Evolutionary conservation across 1,140 invertebrate species (phyloP).

Genomic region (Leptonema lineaticorne): DNA sequence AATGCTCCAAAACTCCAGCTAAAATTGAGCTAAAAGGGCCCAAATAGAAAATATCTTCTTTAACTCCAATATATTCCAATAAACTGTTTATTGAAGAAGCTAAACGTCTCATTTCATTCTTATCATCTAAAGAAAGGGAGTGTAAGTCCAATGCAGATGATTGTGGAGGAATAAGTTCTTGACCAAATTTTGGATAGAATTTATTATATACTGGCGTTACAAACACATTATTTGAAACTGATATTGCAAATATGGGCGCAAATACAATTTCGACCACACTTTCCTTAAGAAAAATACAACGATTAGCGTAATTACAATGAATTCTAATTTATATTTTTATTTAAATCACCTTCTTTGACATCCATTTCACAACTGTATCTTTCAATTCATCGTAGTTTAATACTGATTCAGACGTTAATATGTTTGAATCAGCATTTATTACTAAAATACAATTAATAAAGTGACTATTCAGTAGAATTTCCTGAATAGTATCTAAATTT

Average conservation of each 20-base stretch:
- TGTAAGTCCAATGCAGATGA: conserved; percentile 53
- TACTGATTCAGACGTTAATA: conserved; percentile 49
- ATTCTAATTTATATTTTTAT: background rate
- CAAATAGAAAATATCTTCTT: conserved; percentile 66
- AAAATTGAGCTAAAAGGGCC: conserved; percentile 64
- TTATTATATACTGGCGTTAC: conserved; percentile 63
- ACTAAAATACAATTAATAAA: conserved; percentile 62
- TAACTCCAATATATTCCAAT: conserved; percentile 60
- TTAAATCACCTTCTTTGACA: conserved; percentile 47
- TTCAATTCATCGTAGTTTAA: conserved; percentile 45
- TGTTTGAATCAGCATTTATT: conserved; percentile 48
- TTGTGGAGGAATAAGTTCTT: conserved; percentile 50
- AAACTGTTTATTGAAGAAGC: conserved; percentile 61
- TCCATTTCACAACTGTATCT: conserved; percentile 47
- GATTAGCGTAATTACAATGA: background rate
- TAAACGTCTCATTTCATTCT: conserved; percentile 48
- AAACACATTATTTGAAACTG: conserved; percentile 62
- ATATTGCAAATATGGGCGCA: conserved; percentile 62
- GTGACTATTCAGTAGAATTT: conserved; percentile 57
- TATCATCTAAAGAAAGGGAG: conserved; percentile 46
- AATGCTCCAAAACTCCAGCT: conserved; percentile 62
- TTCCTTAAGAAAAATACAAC: conserved; percentile 50
- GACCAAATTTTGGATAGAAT: conserved; percentile 61
- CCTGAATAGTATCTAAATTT: conserved; percentile 54
- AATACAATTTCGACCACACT: conserved; percentile 62